A percentile compares a stretch with the other conserved stretches of the same genome.
phyloP scores from a whole-genome alignment of 92 coral and sea anemone species.

The Ricordea florida region DNA sequence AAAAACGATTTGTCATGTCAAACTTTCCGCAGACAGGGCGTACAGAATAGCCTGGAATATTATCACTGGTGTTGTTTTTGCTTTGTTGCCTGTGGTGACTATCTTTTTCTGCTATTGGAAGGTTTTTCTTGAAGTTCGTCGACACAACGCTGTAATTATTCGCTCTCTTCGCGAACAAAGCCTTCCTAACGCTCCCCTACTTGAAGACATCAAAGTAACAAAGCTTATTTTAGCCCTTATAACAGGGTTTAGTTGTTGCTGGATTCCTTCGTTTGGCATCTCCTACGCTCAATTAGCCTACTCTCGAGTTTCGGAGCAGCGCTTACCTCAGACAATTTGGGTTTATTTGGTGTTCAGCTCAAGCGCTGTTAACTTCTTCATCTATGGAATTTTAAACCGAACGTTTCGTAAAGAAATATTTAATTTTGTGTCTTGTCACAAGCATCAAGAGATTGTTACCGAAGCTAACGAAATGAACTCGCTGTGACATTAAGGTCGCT shows the following conservation, averaged over 20 bases:
- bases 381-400: constrained; percentile 78
- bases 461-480: not conserved
- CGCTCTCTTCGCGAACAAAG: constrained; percentile 42
- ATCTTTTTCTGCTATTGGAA: constrained; percentile 62
- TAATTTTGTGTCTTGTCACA: constrained; percentile 9
- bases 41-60: constrained; percentile 51
- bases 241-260: constrained; percentile 64
- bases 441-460: not conserved
- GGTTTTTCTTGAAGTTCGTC: constrained; percentile 59
- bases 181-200: not conserved
- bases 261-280: constrained; percentile 64
- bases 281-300: constrained; percentile 38
- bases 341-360: constrained; percentile 60
- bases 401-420: constrained; percentile 74
- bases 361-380: constrained; percentile 76
- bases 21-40: constrained; percentile 13
- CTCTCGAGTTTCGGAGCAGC: not conserved
- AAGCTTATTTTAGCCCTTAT: constrained; percentile 65
- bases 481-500: no score
- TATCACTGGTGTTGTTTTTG: constrained; percentile 45
- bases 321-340: constrained; percentile 48
- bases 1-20: constrained; percentile 62
- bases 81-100: constrained; percentile 58
- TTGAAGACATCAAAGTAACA: constrained; percentile 62
- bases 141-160: constrained; percentile 45